phyloP scores from a whole-genome alignment of 53 echinoderm and acorn worm species.

The Stichopus horrens region DNA sequence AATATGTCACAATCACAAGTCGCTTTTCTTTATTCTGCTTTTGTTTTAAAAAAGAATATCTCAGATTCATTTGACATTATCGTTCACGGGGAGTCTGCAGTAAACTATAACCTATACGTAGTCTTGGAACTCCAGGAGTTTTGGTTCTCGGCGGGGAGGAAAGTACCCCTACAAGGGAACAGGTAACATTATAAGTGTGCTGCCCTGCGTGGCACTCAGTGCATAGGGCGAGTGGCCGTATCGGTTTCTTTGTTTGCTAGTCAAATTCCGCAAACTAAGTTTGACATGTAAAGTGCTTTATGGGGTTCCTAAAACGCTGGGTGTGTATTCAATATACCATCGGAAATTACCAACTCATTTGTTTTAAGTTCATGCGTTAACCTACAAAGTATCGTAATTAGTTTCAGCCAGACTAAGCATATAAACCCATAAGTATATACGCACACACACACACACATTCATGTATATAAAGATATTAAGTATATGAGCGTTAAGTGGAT shows the following conservation, averaged over 20 bases:
- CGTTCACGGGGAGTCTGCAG: conserved; percentile 10
- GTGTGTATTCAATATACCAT: conserved; percentile 36
- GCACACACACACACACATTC: too few relatives aligned
- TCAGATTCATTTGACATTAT: conserved; percentile 13
- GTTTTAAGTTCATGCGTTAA: conserved; percentile 15
- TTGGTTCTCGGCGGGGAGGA: conserved; percentile 5
- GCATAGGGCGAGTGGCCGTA: not conserved
- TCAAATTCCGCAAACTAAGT: not conserved
- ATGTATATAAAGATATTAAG: too few relatives aligned
- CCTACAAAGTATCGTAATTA: conserved; percentile 25
- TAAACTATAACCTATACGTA: conserved; percentile 6
- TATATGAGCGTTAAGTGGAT: too few relatives aligned
- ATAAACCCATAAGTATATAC: not conserved
- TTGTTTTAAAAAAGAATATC: not conserved
- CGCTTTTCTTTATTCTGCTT: not conserved
- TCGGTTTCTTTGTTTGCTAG: conserved; percentile 12
- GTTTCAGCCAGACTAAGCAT: not conserved
- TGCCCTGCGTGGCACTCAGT: conserved; percentile 6
- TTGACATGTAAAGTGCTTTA: conserved; percentile 34
- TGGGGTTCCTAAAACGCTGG: conserved; percentile 17
- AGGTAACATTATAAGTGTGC: conserved; percentile 44
- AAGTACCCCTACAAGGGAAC: conserved; percentile 3
- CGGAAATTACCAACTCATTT: conserved; percentile 28
- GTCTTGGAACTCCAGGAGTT: conserved; percentile 44
- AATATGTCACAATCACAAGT: conserved; percentile 25